phyloP scores from a whole-genome alignment of 1,140 invertebrate genomes.

The Aphaenogaster ashmeadi region DNA sequence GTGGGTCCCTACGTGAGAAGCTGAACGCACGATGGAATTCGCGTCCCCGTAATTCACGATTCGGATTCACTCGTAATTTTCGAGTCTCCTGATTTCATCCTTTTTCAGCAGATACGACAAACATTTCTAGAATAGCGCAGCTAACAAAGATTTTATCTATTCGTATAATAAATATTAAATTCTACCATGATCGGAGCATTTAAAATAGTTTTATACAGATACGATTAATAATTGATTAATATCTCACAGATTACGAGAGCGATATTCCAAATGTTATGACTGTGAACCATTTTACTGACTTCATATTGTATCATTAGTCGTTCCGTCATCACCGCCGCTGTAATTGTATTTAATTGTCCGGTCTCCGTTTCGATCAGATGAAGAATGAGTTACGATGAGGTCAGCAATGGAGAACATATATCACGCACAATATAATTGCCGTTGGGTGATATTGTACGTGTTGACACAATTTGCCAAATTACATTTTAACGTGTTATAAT shows the following conservation, averaged over 20 bases:
- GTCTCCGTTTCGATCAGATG: conserved; percentile 64
- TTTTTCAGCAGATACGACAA: not conserved
- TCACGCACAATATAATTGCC: conserved; percentile 12
- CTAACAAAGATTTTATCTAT: not conserved
- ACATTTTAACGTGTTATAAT: conserved; percentile 30
- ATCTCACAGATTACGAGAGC: not conserved
- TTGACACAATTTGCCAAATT: conserved; percentile 3
- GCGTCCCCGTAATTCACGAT: not conserved
- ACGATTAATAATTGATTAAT: conserved; percentile 28
- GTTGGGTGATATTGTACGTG: not conserved
- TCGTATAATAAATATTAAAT: not conserved
- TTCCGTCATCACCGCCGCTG: conserved; percentile 42
- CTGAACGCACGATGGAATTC: conserved; percentile 8
- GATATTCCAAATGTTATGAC: not conserved
- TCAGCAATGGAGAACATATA: conserved; percentile 54
- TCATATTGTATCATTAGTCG: conserved; percentile 66
- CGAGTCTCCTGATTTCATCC: too few species aligned
- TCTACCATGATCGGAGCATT: conserved; percentile 20
- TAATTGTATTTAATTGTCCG: conserved; percentile 73
- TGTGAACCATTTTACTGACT: conserved; percentile 45
- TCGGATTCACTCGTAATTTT: not conserved
- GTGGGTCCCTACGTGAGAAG: conserved; percentile 23
- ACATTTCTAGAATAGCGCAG: not conserved
- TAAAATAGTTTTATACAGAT: conserved; percentile 13
- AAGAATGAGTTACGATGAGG: conserved; percentile 54